Evolutionary conservation across 2,113 vertebrate genomes (phyloP).

Genomic region (Leptosomus discolor): DNA sequence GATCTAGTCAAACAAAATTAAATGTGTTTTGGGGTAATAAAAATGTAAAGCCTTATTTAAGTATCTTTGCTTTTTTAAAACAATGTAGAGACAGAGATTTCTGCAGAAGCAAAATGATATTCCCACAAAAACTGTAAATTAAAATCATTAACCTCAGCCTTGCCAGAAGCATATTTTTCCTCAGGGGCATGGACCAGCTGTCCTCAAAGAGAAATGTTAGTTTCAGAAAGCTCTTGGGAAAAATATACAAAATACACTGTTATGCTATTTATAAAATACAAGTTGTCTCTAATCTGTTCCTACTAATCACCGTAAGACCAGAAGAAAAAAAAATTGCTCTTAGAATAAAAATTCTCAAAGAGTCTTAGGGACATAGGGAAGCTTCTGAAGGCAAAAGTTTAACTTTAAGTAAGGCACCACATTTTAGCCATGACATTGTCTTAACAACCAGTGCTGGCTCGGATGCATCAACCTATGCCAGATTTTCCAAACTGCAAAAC

Average conservation of each 20-base stretch:
- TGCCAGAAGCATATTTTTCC: constrained; percentile 11
- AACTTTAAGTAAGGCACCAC: not conserved
- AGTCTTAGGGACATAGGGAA: not conserved
- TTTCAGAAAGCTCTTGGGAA: not conserved
- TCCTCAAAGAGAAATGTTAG: not conserved
- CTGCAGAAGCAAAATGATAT: not conserved
- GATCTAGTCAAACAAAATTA: constrained; percentile 59
- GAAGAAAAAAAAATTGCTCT: not conserved
- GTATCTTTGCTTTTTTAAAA: not conserved
- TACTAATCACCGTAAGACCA: not conserved
- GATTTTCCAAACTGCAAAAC: not conserved
- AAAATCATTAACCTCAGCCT: constrained; percentile 22
- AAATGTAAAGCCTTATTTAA: constrained; percentile 12
- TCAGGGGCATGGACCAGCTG: not conserved
- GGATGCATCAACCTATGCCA: not conserved
- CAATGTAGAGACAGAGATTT: not conserved
- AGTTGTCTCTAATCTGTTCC: not conserved
- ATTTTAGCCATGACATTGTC: not conserved
- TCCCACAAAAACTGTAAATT: constrained; percentile 9
- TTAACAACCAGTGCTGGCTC: not conserved
- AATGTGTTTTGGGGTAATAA: constrained; percentile 38
- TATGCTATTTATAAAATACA: not conserved
- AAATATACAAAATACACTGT: not conserved
- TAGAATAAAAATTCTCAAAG: not conserved
- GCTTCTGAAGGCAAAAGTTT: not conserved